Conservation (phyloP, 2,113 vertebrate genomes). For the Prolemur simus region DNA sequence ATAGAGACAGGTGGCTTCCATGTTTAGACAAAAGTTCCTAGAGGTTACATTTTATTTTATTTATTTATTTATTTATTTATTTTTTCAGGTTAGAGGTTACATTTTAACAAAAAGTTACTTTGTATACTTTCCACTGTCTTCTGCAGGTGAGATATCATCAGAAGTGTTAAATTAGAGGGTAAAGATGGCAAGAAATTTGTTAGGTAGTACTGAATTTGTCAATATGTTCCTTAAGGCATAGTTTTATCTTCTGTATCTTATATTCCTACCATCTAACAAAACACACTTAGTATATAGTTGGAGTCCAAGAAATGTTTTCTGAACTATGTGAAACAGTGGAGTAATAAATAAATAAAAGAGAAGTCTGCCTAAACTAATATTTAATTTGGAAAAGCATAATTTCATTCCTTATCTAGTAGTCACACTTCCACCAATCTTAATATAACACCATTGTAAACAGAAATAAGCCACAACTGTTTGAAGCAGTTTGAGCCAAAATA, state of each 20-base stretch:
- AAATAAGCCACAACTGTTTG: not conserved
- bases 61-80: too few species aligned
- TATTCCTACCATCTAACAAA: not conserved
- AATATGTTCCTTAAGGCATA: not conserved
- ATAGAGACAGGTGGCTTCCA: not conserved
- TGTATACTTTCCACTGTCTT: not conserved
- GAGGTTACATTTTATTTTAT: not conserved
- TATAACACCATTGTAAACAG: not conserved
- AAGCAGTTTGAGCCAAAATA: not conserved
- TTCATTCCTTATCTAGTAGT: not conserved
- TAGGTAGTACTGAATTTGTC: not conserved
- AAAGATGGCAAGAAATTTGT: not conserved
- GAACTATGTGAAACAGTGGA: not conserved
- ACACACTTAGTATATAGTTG: not conserved
- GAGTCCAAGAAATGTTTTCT: not conserved
- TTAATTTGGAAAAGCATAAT: not conserved
- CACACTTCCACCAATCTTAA: not conserved
- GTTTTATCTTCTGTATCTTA: not conserved
- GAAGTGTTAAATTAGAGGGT: not conserved
- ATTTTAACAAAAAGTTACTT: not conserved
- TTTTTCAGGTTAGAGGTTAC: not conserved
- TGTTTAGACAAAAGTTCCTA: slow-evolving; percentile 20
- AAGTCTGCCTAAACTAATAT: not conserved
- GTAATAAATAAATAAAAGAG: not conserved
- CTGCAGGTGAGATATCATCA: not conserved